Evolutionary conservation across 2,888 invertebrate genomes (phyloP).

Genomic region (Eupithecia tripunctaria): DNA sequence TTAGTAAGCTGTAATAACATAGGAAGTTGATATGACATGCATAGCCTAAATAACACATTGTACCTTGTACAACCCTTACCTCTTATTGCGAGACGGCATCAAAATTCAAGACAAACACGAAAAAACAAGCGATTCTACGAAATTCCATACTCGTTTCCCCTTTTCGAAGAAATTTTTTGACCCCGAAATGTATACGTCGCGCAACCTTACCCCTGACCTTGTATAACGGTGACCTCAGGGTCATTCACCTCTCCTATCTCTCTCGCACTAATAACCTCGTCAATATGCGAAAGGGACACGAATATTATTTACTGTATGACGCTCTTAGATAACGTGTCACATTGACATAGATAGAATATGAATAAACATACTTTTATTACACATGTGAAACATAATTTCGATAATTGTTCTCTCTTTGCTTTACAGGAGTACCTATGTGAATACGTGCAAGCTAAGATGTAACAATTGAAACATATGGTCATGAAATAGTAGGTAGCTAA

Average conservation of each 20-base stretch:
- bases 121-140: neutral
- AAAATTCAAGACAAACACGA: neutral
- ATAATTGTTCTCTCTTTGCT: neutral
- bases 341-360: neutral
- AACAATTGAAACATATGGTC: neutral
- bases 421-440: neutral
- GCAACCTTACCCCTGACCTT: conserved; percentile 55
- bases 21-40: too few species aligned
- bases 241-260: conserved; percentile 59
- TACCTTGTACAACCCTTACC: too few species aligned
- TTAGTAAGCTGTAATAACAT: too few species aligned
- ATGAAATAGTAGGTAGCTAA: neutral
- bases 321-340: conserved; percentile 22
- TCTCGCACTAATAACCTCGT: conserved; percentile 45
- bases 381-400: neutral
- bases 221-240: conserved; percentile 53
- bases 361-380: neutral
- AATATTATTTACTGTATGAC: conserved; percentile 28
- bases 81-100: too few species aligned
- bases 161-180: conserved; percentile 18
- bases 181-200: conserved; percentile 24
- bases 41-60: too few species aligned
- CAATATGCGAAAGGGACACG: conserved; percentile 49
- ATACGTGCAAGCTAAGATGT: neutral
- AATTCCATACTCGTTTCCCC: neutral